These are phyloP conservation scores for Heterodera filipjevi DNA, from an alignment of 2,888 invertebrate species.

Conservation along the genomic window DNA sequence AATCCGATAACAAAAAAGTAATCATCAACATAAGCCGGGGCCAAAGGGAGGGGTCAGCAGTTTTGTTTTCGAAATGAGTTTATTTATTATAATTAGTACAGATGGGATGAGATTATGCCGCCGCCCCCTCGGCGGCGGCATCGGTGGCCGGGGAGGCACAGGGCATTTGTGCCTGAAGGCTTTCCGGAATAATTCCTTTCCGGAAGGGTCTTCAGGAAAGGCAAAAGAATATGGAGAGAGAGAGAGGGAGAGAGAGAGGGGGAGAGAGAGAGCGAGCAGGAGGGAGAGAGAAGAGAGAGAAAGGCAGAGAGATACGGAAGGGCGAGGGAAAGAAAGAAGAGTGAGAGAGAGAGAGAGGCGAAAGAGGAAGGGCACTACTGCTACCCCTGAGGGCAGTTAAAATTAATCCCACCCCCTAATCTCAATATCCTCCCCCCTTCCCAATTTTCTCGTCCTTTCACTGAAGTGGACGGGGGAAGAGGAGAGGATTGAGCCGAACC, in stretches of 20 bases:
- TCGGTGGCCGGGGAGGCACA: neutral
- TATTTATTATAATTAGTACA: neutral
- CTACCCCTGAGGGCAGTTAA: neutral
- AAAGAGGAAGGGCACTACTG: neutral
- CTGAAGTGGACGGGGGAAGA: neutral
- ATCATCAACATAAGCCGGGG: neutral
- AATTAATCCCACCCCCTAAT: conserved; percentile 12
- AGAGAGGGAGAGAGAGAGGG: neutral
- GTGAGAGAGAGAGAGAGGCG: neutral
- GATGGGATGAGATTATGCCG: conserved; percentile 1
- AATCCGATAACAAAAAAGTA: neutral
- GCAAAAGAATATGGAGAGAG: conserved; percentile 4
- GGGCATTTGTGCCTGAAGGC: neutral
- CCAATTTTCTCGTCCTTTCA: neutral
- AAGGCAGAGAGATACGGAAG: neutral
- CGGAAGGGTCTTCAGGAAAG: neutral
- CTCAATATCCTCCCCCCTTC: neutral
- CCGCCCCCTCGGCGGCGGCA: too few species aligned
- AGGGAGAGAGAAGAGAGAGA: neutral
- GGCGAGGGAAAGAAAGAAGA: neutral
- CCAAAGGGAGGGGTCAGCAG: neutral
- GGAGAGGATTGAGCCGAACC: conserved; percentile 3
- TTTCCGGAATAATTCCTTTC: neutral
- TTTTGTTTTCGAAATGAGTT: neutral
- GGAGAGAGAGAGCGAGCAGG: neutral